Evolutionary conservation across 2,888 invertebrate species (phyloP).

Genomic region (Ditylenchus weischeri): DNA sequence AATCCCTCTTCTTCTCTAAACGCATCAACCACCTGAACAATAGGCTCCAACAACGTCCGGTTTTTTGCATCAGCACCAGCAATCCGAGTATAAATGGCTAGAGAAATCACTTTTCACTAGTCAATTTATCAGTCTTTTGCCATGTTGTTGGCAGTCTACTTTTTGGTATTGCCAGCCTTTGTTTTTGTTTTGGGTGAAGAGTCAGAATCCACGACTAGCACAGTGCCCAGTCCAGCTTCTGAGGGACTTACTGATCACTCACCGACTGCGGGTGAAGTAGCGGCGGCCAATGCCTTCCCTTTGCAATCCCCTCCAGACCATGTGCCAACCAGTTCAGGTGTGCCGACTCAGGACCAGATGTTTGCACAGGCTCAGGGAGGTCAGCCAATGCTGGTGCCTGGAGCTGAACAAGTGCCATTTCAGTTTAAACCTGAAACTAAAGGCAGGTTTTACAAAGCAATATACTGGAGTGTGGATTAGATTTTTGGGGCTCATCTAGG

Average conservation of each 20-base stretch:
- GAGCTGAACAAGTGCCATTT: background rate
- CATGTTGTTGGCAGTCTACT: too few relatives aligned
- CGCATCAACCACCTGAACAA: too few relatives aligned
- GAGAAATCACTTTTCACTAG: too few relatives aligned
- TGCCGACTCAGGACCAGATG: too few relatives aligned
- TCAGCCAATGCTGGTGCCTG: background rate
- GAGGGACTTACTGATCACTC: background rate
- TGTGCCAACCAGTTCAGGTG: background rate
- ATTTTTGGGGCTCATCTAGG: background rate
- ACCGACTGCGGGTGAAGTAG: background rate
- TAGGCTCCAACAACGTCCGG: too few relatives aligned
- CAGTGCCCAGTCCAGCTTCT: background rate
- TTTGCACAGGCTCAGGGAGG: background rate
- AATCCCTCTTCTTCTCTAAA: too few relatives aligned
- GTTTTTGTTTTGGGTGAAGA: too few relatives aligned
- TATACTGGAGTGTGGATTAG: background rate
- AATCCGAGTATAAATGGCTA: too few relatives aligned
- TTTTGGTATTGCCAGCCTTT: too few relatives aligned
- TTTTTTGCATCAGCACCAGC: too few relatives aligned
- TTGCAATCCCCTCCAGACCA: background rate
- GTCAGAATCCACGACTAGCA: background rate
- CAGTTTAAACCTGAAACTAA: slow-evolving; percentile 15
- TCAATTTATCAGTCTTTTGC: too few relatives aligned
- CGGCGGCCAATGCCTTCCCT: background rate
- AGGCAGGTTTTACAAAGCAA: background rate